A percentile compares a stretch with the other conserved stretches of the same genome.
Evolutionary conservation across 2,888 invertebrate species (phyloP).

Genomic region (Melinaea menophilus): DNA sequence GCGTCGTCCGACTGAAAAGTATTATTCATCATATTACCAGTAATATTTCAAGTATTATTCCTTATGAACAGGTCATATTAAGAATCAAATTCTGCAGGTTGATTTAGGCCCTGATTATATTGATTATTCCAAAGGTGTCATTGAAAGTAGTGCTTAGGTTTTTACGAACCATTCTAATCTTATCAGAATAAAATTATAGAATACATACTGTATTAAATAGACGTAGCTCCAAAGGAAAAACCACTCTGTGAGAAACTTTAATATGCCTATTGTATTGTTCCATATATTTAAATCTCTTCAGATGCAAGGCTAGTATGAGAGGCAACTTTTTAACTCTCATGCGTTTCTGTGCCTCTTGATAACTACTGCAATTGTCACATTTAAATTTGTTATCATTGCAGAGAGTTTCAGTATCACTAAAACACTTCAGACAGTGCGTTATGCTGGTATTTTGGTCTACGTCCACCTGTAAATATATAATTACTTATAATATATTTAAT

Average conservation of each 20-base stretch:
- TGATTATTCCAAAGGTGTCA: no score
- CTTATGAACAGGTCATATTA: not conserved
- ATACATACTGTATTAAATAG: slow-evolving; percentile 95
- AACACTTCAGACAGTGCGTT: slow-evolving; percentile 97
- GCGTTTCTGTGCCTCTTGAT: slow-evolving; percentile 98
- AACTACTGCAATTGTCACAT: slow-evolving; percentile 99
- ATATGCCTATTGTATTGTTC: slow-evolving; percentile 99
- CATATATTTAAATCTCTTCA: slow-evolving; percentile 98
- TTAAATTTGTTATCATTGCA: slow-evolving; percentile 99
- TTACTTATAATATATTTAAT: not conserved
- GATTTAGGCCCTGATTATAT: no score
- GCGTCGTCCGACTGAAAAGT: slow-evolving; percentile 94
- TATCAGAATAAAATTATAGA: slow-evolving; percentile 33
- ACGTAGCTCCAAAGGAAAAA: slow-evolving; percentile 97
- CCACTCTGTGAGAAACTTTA: slow-evolving; percentile 99
- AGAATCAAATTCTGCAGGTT: not conserved
- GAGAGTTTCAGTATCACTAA: slow-evolving; percentile 98
- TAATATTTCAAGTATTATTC: not conserved
- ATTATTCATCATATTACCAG: no score
- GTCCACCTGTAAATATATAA: slow-evolving; percentile 86
- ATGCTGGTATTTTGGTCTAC: slow-evolving; percentile 99
- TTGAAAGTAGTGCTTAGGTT: no score
- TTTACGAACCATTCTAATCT: not conserved
- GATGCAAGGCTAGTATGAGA: slow-evolving; percentile 96
- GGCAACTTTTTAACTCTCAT: slow-evolving; percentile 99